Evolutionary conservation across 2,113 vertebrate species (phyloP).

Genomic region (Leptobrachium ailaonicum): DNA sequence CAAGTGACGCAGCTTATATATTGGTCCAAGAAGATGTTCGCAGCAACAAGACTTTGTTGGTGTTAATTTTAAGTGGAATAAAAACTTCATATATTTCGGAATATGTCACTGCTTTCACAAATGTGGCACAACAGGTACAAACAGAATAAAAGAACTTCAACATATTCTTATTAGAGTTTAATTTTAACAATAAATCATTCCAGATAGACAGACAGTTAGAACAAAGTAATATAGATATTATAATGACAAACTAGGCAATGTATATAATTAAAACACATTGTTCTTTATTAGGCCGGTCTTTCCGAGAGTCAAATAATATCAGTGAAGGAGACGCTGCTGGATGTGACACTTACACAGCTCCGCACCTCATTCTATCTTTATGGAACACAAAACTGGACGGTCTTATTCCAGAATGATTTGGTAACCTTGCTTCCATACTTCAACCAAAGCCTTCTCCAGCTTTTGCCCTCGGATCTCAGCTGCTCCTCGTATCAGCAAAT

Average conservation of each 20-base stretch:
- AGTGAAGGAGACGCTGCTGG: constrained; percentile 19
- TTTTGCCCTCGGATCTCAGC: constrained; percentile 24
- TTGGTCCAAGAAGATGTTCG: background rate
- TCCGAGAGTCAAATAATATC: background rate
- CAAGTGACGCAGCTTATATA: background rate
- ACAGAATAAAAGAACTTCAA: too few relatives aligned
- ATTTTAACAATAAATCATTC: too few relatives aligned
- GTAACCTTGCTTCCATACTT: constrained; percentile 24
- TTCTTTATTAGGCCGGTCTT: background rate
- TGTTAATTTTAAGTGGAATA: background rate
- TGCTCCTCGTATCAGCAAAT: constrained; percentile 33
- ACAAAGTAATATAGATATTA: too few relatives aligned
- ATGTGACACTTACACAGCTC: background rate
- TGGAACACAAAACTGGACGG: constrained; percentile 13
- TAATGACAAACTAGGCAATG: background rate
- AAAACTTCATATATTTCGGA: background rate
- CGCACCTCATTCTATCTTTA: constrained; percentile 4
- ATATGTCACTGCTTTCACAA: background rate
- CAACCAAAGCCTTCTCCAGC: background rate
- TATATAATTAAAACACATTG: background rate
- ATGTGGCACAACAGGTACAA: background rate
- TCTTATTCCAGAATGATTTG: constrained; percentile 12
- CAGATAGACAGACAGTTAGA: too few relatives aligned
- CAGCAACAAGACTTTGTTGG: background rate
- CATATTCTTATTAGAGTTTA: too few relatives aligned